Base-by-base conservation (phyloP, 1,140 invertebrate genomes). In the Cataglyphis hispanica region DNA sequence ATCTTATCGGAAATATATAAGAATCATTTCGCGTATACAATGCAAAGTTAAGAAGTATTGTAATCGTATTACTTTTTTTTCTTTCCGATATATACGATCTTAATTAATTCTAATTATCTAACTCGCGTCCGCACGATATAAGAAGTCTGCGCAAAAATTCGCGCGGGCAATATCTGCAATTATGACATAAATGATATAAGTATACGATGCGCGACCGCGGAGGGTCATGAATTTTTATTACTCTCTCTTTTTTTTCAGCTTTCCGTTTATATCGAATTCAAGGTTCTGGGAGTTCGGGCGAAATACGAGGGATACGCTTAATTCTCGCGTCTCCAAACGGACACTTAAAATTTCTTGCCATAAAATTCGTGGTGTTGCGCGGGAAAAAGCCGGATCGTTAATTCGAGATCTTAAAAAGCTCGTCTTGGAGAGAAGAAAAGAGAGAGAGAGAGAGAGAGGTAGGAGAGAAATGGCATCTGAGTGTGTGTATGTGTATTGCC, bases 341-440 rank as follows among this genome's bases (percentile, higher is more conserved):
- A 46, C 85, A 90, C 89, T 90, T 90, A 87, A 90, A 90, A 90
- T 87, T 89, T 85, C 85, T 78, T 67, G 85, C 75, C 66, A 50
- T 89, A 85, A 89, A 89, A 89, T 66, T 46, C 70, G 69, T 63
- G 80, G 64, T 56, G 50, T n/a, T 50, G 25, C 61, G n/a, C 46
- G 58, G 58, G 50, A 70, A 53, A 84, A 31, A 63, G 50, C 69
- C 75, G 72, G 37, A 75, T 78, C 85, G 85, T 90, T 90, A 89
- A 87, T 58, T 61, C n/a, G 53, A 1, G 31, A 46, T 60, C 25
- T 46, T 22, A 56, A 86, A 37, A 70, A 34, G 53, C 78, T 76
- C 34, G 75, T 27, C 86, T 56, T 64, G 8, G 13, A 43, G 43
- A 40, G 2, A 50, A 22, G 50, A 43, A 16, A 25, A 56, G 22